phyloP scores from a whole-genome alignment of 1,140 invertebrate species.

The Zaprionus africanus region DNA sequence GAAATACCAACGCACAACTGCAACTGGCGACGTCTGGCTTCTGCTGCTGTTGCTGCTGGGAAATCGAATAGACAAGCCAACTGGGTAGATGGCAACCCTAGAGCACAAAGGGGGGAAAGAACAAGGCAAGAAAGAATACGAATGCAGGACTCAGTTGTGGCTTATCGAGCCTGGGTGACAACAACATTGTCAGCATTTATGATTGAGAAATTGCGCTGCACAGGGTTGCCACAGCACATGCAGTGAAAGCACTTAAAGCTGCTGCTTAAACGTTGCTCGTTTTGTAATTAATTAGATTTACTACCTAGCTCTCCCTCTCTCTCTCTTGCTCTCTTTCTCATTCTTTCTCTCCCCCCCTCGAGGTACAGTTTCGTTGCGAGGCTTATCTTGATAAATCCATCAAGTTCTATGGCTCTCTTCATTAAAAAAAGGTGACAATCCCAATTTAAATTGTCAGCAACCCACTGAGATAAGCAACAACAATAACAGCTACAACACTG shows the following conservation, averaged over 20 bases:
- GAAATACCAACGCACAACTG: constrained; percentile 33
- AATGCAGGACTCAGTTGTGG: background rate
- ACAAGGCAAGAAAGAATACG: background rate
- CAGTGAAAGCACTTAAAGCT: background rate
- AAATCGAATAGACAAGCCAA: constrained; percentile 37
- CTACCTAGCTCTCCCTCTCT: background rate
- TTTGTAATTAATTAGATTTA: constrained; percentile 11
- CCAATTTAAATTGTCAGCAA: constrained; percentile 34
- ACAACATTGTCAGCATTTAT: constrained; percentile 48
- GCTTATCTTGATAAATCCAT: constrained; percentile 37
- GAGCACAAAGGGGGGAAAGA: too few relatives aligned
- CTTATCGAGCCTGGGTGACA: constrained; percentile 17
- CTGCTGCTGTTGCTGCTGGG: constrained; percentile 7
- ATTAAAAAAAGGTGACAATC: constrained; percentile 45
- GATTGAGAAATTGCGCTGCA: constrained; percentile 49
- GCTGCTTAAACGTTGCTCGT: background rate
- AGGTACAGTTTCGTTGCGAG: background rate
- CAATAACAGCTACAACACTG: background rate
- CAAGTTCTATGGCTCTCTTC: constrained; percentile 11
- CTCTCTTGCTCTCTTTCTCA: background rate
- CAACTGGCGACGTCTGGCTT: constrained; percentile 23
- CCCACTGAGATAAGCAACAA: constrained; percentile 24
- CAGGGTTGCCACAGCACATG: constrained; percentile 24
- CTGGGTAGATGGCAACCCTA: background rate
- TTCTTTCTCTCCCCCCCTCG: background rate